Conservation (phyloP, 2,888 invertebrate genomes). For the Gandaritis pyraliata region DNA sequence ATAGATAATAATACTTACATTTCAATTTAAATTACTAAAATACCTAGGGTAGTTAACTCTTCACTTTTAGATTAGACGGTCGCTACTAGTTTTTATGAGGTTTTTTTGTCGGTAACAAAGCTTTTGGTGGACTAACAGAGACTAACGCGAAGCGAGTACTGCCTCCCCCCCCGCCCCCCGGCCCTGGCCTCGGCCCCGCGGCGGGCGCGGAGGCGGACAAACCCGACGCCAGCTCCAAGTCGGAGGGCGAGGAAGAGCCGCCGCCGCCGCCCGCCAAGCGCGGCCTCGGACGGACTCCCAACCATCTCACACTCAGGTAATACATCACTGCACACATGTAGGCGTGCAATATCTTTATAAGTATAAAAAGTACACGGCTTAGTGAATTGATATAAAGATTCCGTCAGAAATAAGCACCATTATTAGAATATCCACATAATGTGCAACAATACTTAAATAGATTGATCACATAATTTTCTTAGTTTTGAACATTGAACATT, state of each 20-base stretch:
- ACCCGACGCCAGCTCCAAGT: slow-evolving; percentile 89
- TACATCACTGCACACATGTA: background rate
- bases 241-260: slow-evolving; percentile 94
- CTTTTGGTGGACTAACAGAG: slow-evolving; percentile 51
- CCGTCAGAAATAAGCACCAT: background rate
- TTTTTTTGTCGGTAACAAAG: slow-evolving; percentile 26
- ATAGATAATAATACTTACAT: too few species aligned
- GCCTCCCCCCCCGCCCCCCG: slow-evolving; percentile 65
- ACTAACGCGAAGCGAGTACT: slow-evolving; percentile 54
- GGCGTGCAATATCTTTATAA: background rate
- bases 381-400: background rate
- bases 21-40: too few species aligned
- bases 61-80: too few species aligned
- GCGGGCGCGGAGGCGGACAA: slow-evolving; percentile 77
- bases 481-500: slow-evolving; percentile 12
- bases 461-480: background rate
- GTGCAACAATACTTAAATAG: too few species aligned
- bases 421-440: too few species aligned
- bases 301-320: slow-evolving; percentile 94
- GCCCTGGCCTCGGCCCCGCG: slow-evolving; percentile 61
- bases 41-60: too few species aligned
- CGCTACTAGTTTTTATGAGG: too few species aligned
- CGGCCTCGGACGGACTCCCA: slow-evolving; percentile 95
- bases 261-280: slow-evolving; percentile 86
- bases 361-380: background rate